Conservation (phyloP, 37 sponge, comb jelly and placozoan genomes). For the Spongilla lacustris region DNA sequence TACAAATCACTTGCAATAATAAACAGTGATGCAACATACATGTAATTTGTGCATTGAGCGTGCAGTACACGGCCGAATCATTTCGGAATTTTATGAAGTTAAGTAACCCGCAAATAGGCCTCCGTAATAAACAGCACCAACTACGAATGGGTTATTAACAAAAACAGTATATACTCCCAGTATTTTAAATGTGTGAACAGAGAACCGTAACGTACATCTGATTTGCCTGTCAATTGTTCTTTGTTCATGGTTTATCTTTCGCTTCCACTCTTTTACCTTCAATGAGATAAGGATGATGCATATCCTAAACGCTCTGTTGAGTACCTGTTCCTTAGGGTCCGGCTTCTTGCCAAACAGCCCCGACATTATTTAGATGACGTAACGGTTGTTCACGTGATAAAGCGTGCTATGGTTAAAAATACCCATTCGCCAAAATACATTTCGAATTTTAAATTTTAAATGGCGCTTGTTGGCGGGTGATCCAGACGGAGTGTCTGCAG, state of each 20-base stretch:
- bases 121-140: not conserved
- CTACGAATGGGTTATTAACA: not conserved
- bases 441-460: slow-evolving; percentile 3
- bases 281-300: not conserved
- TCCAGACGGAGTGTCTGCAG: not conserved
- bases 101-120: no score
- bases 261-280: slow-evolving; percentile 92
- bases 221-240: slow-evolving; percentile 96
- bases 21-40: no score
- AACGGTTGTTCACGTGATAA: not conserved
- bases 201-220: slow-evolving; percentile 42
- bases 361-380: slow-evolving; percentile 23
- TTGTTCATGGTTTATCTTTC: slow-evolving; percentile 86
- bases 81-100: no score
- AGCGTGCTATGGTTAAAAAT: not conserved
- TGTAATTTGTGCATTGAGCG: no score
- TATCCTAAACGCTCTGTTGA: not conserved
- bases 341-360: slow-evolving; percentile 72
- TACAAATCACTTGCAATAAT: no score
- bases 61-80: no score
- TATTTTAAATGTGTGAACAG: no score
- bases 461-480: not conserved
- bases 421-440: not conserved
- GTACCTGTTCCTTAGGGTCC: slow-evolving; percentile 88
- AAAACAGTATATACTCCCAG: not conserved